Evolutionary conservation across 2,113 vertebrate species (phyloP).

Genomic region (Eurystomus gularis): DNA sequence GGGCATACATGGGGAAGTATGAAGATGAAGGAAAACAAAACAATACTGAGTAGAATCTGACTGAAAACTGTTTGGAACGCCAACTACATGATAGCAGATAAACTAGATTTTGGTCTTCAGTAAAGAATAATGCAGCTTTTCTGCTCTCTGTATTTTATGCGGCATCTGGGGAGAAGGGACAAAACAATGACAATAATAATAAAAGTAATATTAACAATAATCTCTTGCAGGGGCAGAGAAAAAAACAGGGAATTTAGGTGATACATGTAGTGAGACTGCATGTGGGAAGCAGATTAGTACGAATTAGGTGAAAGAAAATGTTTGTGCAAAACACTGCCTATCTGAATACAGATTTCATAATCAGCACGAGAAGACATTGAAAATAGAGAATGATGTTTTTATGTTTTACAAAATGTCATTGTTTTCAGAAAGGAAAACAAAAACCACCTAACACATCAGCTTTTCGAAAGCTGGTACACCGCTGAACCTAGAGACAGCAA

Average conservation of each 20-base stretch:
- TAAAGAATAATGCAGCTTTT: too few relatives aligned
- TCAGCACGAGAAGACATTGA: not conserved
- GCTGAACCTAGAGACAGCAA: not conserved
- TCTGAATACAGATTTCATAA: conserved; percentile 55
- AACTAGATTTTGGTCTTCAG: not conserved
- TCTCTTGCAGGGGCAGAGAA: not conserved
- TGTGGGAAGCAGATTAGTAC: conserved; percentile 46
- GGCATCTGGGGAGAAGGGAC: not conserved
- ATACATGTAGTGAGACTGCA: conserved; percentile 20
- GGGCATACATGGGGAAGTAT: not conserved
- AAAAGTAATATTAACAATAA: conserved; percentile 12
- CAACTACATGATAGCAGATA: not conserved
- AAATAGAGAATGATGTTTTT: not conserved
- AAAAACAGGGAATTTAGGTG: conserved; percentile 10
- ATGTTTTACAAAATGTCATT: not conserved
- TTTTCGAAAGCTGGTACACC: not conserved
- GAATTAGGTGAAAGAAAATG: conserved; percentile 35
- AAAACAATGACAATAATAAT: conserved; percentile 22
- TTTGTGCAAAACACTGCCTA: conserved; percentile 5
- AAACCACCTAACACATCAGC: not conserved
- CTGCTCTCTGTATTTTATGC: not conserved
- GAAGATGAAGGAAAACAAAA: not conserved
- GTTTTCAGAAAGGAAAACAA: not conserved
- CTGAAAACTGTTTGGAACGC: not conserved
- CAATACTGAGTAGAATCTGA: not conserved